Conservation (phyloP, 2,113 vertebrate species). For the Nibea albiflora region DNA sequence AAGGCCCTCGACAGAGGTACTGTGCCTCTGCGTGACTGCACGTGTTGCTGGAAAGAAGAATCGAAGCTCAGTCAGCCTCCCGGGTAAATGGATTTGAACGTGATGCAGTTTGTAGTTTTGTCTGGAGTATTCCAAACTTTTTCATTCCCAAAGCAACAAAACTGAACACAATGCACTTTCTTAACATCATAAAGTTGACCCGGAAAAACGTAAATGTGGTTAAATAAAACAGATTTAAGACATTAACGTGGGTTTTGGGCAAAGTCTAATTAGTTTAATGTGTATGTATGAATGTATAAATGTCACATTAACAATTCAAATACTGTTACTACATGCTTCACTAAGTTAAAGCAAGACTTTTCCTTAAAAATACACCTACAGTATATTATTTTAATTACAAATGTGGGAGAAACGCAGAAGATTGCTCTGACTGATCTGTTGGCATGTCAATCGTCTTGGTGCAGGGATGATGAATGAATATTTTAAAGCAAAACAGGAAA, state of each 20-base stretch:
- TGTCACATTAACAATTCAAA: constrained; percentile 22
- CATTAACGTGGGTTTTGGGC: not conserved
- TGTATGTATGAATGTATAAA: constrained; percentile 38
- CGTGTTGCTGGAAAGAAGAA: not conserved
- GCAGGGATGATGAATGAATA: not conserved
- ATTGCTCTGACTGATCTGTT: not conserved
- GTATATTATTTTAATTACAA: not conserved
- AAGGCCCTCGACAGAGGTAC: too few relatives aligned
- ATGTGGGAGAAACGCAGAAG: not conserved
- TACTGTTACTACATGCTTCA: not conserved
- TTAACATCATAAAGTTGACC: too few relatives aligned
- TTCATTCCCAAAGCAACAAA: not conserved
- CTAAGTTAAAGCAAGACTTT: constrained; percentile 17
- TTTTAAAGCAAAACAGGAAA: constrained; percentile 6
- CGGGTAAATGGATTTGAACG: not conserved
- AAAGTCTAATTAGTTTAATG: constrained; percentile 33
- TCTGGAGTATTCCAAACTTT: not conserved
- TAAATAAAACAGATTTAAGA: constrained; percentile 8
- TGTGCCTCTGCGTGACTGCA: not conserved
- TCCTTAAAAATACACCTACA: constrained; percentile 29
- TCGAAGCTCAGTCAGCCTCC: not conserved
- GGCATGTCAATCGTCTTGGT: not conserved
- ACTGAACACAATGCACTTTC: not conserved
- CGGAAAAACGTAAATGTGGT: not conserved
- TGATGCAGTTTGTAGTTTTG: not conserved